Percentiles rank a stretch among this genome's conserved stretches.
phyloP scores from a whole-genome alignment of 2,113 vertebrate species.

The Narcine bancroftii region DNA sequence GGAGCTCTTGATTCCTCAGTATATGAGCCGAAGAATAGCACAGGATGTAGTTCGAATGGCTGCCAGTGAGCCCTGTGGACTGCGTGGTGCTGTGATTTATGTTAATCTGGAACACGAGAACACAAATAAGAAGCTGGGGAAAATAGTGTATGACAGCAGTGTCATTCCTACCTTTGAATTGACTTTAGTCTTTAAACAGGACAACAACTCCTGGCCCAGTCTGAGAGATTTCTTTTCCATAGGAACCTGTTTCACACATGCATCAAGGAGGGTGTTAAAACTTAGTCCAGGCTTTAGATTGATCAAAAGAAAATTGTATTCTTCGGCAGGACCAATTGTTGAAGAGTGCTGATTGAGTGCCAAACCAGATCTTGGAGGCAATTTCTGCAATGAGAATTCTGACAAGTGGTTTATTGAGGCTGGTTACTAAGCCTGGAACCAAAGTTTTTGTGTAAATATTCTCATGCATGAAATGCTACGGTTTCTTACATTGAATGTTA shows the following conservation, averaged over 20 bases:
- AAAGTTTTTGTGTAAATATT: slow-evolving; percentile 18
- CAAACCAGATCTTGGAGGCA: not conserved
- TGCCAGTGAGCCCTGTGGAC: slow-evolving; percentile 57
- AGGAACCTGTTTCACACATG: slow-evolving; percentile 22
- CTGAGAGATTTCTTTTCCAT: slow-evolving; percentile 51
- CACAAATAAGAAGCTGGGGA: slow-evolving; percentile 47
- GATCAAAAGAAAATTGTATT: slow-evolving; percentile 66
- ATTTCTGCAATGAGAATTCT: slow-evolving; percentile 1
- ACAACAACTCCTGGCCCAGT: slow-evolving; percentile 49
- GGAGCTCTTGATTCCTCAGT: slow-evolving; percentile 54
- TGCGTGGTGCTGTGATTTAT: slow-evolving; percentile 56
- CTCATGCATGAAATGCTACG: not conserved
- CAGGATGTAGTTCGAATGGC: slow-evolving; percentile 51
- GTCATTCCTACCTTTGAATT: slow-evolving; percentile 63
- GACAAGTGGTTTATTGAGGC: not conserved
- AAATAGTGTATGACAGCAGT: slow-evolving; percentile 44
- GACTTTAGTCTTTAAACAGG: slow-evolving; percentile 52
- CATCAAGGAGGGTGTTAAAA: slow-evolving; percentile 50
- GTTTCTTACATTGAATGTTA: not conserved
- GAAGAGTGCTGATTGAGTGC: slow-evolving; percentile 46
- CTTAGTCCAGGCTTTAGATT: slow-evolving; percentile 58
- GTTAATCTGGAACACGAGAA: slow-evolving; percentile 52
- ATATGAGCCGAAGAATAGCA: slow-evolving; percentile 51
- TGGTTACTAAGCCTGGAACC: not conserved
- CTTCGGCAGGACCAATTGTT: slow-evolving; percentile 58